Percentiles rank a stretch among this genome's conserved stretches.
Conservation (phyloP, 2,797 vertebrate genomes). For the Danio albolineatus region DNA sequence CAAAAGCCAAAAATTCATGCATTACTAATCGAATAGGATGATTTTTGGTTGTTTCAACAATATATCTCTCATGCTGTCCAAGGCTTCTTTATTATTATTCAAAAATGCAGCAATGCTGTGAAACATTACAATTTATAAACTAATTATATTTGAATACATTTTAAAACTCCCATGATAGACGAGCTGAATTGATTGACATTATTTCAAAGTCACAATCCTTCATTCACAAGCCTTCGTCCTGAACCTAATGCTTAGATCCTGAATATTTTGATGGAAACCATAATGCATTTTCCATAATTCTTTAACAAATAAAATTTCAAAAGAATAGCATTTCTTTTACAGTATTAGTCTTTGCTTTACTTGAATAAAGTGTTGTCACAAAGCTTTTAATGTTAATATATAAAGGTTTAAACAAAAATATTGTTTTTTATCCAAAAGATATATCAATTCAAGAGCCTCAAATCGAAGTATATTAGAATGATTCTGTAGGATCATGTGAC, state of each 20-base stretch:
- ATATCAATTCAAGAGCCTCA: not conserved
- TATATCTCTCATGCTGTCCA: not conserved
- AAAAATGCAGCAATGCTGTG: not conserved
- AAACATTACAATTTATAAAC: no score
- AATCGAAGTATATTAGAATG: not conserved
- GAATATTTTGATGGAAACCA: not conserved
- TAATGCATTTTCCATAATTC: not conserved
- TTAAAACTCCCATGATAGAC: not conserved
- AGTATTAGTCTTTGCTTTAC: not conserved
- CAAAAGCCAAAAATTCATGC: not conserved
- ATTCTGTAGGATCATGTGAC: not conserved
- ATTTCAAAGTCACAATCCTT: not conserved
- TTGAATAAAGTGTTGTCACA: no score
- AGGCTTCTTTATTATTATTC: not conserved
- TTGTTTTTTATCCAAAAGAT: no score
- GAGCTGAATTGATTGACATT: not conserved
- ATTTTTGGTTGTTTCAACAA: no score
- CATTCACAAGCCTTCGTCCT: no score
- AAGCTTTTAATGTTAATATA: no score
- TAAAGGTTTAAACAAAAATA: no score
- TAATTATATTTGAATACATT: not conserved
- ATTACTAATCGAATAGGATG: no score
- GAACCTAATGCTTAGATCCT: no score
- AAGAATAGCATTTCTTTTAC: not conserved
- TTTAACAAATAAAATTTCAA: not conserved